phyloP scores from a whole-genome alignment of 2,797 vertebrate genomes.

The Tragelaphus eurycerus region DNA sequence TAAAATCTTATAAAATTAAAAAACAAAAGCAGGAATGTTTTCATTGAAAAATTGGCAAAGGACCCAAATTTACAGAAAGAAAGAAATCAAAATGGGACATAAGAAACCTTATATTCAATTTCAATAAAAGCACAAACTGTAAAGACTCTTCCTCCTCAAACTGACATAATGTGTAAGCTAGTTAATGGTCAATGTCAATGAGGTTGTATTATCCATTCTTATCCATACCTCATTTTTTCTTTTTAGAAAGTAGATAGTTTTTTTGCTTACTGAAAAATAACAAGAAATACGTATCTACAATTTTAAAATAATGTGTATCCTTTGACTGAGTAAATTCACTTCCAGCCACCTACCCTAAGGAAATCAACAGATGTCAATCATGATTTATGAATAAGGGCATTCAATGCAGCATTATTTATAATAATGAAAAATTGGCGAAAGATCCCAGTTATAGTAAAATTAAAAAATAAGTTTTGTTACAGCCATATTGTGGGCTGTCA shows the following conservation, averaged over 20 bases:
- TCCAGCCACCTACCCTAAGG: not conserved
- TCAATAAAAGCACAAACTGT: not conserved
- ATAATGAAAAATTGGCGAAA: constrained; percentile 42
- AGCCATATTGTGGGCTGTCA: not conserved
- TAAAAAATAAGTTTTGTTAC: not conserved
- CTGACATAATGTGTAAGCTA: not conserved
- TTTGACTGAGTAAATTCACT: constrained; percentile 37
- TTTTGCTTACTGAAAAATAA: not conserved
- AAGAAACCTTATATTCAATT: not conserved
- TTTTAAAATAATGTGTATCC: not conserved
- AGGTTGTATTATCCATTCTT: not conserved
- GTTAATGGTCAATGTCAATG: not conserved
- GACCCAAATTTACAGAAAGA: not conserved
- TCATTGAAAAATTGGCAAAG: not conserved
- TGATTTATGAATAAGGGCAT: constrained; percentile 43
- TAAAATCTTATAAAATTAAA: not conserved
- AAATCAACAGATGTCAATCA: not conserved
- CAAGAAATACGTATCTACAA: not conserved
- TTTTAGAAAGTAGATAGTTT: not conserved
- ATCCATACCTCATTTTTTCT: not conserved
- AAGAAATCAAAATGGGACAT: not conserved
- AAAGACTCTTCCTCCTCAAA: not conserved
- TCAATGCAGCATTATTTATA: not conserved
- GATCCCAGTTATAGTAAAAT: not conserved
- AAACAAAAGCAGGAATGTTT: not conserved